Percentiles rank a stretch among this genome's conserved stretches.
phyloP scores from a whole-genome alignment of 2,888 invertebrate genomes.

The Pecten maximus region DNA sequence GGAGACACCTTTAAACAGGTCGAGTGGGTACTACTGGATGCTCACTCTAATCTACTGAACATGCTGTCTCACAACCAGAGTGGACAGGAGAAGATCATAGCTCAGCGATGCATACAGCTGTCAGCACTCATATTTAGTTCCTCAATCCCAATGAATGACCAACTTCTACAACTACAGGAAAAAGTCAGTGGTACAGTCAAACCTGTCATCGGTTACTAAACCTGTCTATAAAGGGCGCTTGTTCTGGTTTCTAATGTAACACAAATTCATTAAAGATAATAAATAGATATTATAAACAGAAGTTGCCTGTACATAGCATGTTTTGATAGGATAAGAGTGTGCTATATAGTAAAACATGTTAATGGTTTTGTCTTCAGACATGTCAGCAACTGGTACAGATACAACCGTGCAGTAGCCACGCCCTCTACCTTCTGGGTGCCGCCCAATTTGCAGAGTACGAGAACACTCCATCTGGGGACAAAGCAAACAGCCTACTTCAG shows the following conservation, averaged over 20 bases:
- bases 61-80: constrained; percentile 62
- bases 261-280: too few relatives aligned
- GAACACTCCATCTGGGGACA: constrained; percentile 72
- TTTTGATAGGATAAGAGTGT: not conserved
- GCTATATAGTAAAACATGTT: not conserved
- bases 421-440: constrained; percentile 77
- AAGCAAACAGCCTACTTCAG: constrained; percentile 68
- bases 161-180: constrained; percentile 77
- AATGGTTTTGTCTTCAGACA: constrained; percentile 68
- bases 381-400: constrained; percentile 78
- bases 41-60: constrained; percentile 78
- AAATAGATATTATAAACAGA: not conserved
- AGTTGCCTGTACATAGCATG: not conserved
- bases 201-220: too few relatives aligned
- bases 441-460: constrained; percentile 79
- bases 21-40: constrained; percentile 81
- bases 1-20: constrained; percentile 80
- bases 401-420: constrained; percentile 77
- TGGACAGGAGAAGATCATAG: constrained; percentile 73
- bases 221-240: too few relatives aligned
- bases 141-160: constrained; percentile 77
- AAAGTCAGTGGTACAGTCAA: constrained; percentile 58
- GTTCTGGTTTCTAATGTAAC: too few relatives aligned
- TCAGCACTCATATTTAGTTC: constrained; percentile 78
- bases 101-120: constrained; percentile 76